phyloP scores from a whole-genome alignment of 1,140 invertebrate genomes.

The Argopecten irradians region DNA sequence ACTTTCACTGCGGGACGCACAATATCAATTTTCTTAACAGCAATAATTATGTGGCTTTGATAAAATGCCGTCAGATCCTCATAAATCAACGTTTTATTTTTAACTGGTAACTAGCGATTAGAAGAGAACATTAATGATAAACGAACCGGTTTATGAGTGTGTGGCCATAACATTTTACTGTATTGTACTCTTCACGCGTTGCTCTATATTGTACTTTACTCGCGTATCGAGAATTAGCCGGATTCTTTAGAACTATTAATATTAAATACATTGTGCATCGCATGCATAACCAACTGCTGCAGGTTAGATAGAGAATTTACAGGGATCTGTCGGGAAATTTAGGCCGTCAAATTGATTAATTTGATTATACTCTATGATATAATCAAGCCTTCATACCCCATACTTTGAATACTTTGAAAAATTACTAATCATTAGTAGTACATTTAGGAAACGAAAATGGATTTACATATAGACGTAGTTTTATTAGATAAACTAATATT shows the following conservation, averaged over 20 bases:
- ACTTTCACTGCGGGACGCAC: constrained; percentile 5
- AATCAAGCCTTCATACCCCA: background rate
- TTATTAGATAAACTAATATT: background rate
- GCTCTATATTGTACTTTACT: too few relatives aligned
- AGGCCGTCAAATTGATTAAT: background rate
- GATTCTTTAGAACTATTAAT: background rate
- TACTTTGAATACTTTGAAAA: background rate
- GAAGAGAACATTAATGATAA: background rate
- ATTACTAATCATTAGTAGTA: background rate
- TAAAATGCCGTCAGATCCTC: constrained; percentile 8
- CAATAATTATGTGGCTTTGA: constrained; percentile 22
- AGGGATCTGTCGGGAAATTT: background rate
- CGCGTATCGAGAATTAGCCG: background rate
- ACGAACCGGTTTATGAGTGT: background rate
- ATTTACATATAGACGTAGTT: background rate
- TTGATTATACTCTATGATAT: background rate
- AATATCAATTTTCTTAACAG: constrained; percentile 19
- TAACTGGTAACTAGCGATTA: background rate
- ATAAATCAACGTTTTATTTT: background rate
- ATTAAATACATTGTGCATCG: background rate
- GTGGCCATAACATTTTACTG: background rate
- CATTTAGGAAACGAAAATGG: background rate
- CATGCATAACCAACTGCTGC: background rate
- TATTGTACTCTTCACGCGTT: background rate
- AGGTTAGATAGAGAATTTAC: background rate